These are phyloP conservation scores for Fabriciana adippe DNA, from an alignment of 2,888 invertebrate genomes.

Conservation along the genomic window DNA sequence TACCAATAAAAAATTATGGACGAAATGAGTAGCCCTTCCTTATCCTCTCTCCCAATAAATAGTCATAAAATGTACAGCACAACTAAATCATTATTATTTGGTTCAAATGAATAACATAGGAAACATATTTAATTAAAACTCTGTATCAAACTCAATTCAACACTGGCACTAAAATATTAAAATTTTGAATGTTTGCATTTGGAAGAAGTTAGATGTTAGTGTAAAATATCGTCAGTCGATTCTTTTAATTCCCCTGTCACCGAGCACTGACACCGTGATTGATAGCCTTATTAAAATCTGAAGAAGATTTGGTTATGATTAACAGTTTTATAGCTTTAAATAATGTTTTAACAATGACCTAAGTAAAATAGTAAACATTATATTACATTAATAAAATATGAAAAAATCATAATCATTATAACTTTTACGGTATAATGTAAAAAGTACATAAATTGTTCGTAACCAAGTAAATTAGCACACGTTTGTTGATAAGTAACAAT, in stretches of 20 bases:
- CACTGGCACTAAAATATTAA: too few species aligned
- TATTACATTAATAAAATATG: not conserved
- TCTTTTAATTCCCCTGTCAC: conserved; percentile 53
- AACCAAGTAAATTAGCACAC: conserved; percentile 14
- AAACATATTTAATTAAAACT: too few species aligned
- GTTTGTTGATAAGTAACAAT: conserved; percentile 21
- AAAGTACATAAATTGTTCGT: not conserved
- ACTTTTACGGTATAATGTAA: not conserved
- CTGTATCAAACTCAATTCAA: too few species aligned
- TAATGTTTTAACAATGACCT: conserved; percentile 26
- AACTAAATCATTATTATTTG: too few species aligned
- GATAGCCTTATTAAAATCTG: conserved; percentile 72
- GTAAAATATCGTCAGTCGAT: conserved; percentile 22
- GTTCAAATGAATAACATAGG: too few species aligned
- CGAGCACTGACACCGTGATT: conserved; percentile 64
- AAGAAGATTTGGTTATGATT: conserved; percentile 76
- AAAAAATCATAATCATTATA: not conserved
- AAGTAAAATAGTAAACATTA: conserved; percentile 10
- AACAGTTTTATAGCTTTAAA: conserved; percentile 48
- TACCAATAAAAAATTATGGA: too few species aligned
- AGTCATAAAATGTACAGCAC: too few species aligned
- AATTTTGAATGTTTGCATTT: too few species aligned
- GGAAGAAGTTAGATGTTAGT: not conserved
- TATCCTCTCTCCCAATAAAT: too few species aligned
- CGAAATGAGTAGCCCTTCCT: too few species aligned